phyloP scores from a whole-genome alignment of 2,113 vertebrate species.

The Pituophis catenifer region DNA sequence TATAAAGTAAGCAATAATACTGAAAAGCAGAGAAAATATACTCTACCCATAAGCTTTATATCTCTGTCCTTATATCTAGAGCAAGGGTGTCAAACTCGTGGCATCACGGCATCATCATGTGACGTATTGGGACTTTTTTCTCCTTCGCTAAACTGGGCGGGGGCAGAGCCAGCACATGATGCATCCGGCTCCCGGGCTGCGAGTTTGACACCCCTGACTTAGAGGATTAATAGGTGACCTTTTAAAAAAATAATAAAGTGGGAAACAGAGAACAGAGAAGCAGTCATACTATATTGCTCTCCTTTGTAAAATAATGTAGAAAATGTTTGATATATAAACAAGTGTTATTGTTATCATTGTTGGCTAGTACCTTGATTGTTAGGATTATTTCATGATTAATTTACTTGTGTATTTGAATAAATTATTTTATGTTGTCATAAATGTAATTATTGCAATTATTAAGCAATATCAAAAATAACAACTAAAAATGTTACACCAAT shows the following conservation, averaged over 20 bases:
- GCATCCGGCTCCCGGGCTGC: too few species aligned
- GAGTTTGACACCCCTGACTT: too few species aligned
- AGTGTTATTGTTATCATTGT: neutral
- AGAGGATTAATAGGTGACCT: neutral
- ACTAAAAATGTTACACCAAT: neutral
- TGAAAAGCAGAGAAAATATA: neutral
- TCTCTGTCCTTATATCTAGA: neutral
- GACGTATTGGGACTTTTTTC: too few species aligned
- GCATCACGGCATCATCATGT: too few species aligned
- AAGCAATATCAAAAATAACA: neutral
- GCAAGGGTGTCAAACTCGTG: too few species aligned
- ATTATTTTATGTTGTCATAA: neutral
- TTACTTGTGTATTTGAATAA: neutral
- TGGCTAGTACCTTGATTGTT: neutral
- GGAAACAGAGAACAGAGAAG: neutral
- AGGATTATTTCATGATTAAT: neutral
- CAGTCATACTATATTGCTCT: neutral
- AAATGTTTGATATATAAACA: neutral
- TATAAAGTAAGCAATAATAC: neutral
- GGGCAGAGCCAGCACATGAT: too few species aligned
- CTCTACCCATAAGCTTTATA: neutral
- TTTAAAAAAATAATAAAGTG: neutral
- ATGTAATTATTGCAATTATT: neutral
- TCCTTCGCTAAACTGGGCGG: too few species aligned
- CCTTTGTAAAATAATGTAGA: neutral